Evolutionary conservation across 92 coral and sea anemone genomes (phyloP), one percentile per base, ranked within the genome.

Genomic region (Chrysogorgia sp.): DNA sequence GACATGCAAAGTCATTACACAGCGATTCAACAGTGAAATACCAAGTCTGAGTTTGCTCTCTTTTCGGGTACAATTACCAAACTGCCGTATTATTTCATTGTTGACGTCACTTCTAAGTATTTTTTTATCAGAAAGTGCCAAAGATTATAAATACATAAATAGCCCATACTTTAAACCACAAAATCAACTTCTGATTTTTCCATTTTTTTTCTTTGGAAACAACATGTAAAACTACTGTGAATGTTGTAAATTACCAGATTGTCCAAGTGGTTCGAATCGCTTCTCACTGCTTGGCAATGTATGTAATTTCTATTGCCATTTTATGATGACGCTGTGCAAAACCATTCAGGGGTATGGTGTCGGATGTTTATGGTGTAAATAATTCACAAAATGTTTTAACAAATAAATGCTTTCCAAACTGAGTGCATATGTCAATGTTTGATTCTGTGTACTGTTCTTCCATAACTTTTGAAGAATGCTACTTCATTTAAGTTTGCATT

Each of bases 321-420:
- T 72, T 72, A 72, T 72, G 79, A 72, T 50, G 59, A 72, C 79
- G 34, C 52, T 43, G 52, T 37, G 33, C 35, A 72, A 72, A 72
- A 72, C 79, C 79, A 56, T 72, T 20, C 33, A 7, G 58, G 79
- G 64, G 47, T 50, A 13, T 31, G 33, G 22, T 72, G 79, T 72
- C 55, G 52, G 79, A 72, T 72, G 79, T 41, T 72, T 72, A 19
- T 53, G 53, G 64, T 53, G 22, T 53, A n/a, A n/a, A n/a, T n/a
- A 34, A 59, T 28, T 34, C 65, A 50, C 55, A 59, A 19, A 17
- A 53, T 28, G 61, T 49, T 69, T 22, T 69, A 24, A 34, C 45
- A 17, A 69, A 69, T 69, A 45, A 69, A 69, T 47, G 14, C 53
- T 47, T 2, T 47, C n/a, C n/a, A 15, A 6, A 47, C 53, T 7